Evolutionary conservation across 2,113 vertebrate genomes (phyloP).

Genomic region (Spea multiplicata): DNA sequence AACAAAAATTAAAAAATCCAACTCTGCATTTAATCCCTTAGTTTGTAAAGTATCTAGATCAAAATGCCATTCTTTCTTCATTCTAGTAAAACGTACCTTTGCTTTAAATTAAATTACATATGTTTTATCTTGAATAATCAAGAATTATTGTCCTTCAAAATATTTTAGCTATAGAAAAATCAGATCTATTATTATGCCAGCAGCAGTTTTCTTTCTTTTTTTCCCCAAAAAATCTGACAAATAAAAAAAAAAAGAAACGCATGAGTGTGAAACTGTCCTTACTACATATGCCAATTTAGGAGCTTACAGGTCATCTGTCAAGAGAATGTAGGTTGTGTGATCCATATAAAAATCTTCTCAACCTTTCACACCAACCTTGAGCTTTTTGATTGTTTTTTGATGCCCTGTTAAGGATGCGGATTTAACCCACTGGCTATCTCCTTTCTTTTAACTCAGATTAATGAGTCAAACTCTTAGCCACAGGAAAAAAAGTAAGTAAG

Average conservation of each 20-base stretch:
- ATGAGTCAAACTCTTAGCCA: slow-evolving; percentile 68
- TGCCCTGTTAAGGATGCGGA: slow-evolving; percentile 69
- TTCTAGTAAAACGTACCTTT: too few species aligned
- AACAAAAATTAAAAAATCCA: too few species aligned
- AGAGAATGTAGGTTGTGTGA: slow-evolving; percentile 67
- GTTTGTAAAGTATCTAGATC: too few species aligned
- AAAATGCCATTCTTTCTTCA: too few species aligned
- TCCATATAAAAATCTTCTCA: slow-evolving; percentile 67
- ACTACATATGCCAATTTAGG: slow-evolving; percentile 86
- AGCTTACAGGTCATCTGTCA: slow-evolving; percentile 81
- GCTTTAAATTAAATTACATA: too few species aligned
- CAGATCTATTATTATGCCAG: slow-evolving; percentile 78
- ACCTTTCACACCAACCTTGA: slow-evolving; percentile 69
- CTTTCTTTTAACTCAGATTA: slow-evolving; percentile 72
- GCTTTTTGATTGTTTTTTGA: slow-evolving; percentile 65
- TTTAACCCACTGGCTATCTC: slow-evolving; percentile 64
- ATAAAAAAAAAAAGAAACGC: slow-evolving; percentile 83
- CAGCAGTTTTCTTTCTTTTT: slow-evolving; percentile 74
- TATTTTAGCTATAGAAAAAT: slow-evolving; percentile 72
- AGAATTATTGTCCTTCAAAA: slow-evolving; percentile 77
- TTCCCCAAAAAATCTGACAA: slow-evolving; percentile 77
- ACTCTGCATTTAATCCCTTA: too few species aligned
- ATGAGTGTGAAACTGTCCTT: slow-evolving; percentile 75
- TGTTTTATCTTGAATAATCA: slow-evolving; percentile 67
- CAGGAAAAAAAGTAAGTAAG: slow-evolving; percentile 71